Base-by-base conservation (phyloP, 2,888 invertebrate genomes). In the Stratiomys singularior region DNA sequence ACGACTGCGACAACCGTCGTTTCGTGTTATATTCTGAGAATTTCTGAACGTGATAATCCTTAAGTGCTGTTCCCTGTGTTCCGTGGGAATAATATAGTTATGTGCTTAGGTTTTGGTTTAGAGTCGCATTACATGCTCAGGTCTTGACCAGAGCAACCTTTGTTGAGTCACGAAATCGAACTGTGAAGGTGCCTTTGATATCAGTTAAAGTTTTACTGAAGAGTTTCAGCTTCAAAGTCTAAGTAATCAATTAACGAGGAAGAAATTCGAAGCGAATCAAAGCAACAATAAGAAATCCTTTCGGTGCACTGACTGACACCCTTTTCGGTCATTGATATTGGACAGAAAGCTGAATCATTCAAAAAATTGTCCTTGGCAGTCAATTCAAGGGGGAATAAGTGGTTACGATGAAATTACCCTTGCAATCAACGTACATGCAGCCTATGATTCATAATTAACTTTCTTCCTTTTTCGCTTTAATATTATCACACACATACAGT, bases 1-100 rank as follows among this genome's bases (percentile, higher is more conserved):
- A 71, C 47, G 71, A 71, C 72, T 23, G 56, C 28, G 27, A 72
- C 28, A n/a, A 71, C 47, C 46, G 46, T 56, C 52, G 56, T 18
- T 72, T 72, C 56, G 28, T 72, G 52, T 28, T 27, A 23, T 56
- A 56, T 72, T 52, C 27, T 72, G 72, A 25, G 72, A 72, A 72
- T 56, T 13, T 2, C 13, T 11, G 72, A 56, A 72, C 72, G 72
- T 56, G 72, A 72, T 72, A 27, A n/a, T 72, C 21, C 56, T 27
- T 56, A 56, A 72, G 72, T 56, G 72, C 3, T 25, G 64, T 28
- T 5, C 28, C 28, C 15, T 4, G 4, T 52, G 52, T 52, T 18
- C 52, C 52, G 52, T 52, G 52, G 52, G 18, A 52, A 52, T 52
- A 18, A 52, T 52, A 2, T 18, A 52, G 15, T 63, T 63, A 63